These are phyloP conservation scores for Hemithea aestivaria DNA, from an alignment of 2,888 invertebrate species.

Conservation along the genomic window DNA sequence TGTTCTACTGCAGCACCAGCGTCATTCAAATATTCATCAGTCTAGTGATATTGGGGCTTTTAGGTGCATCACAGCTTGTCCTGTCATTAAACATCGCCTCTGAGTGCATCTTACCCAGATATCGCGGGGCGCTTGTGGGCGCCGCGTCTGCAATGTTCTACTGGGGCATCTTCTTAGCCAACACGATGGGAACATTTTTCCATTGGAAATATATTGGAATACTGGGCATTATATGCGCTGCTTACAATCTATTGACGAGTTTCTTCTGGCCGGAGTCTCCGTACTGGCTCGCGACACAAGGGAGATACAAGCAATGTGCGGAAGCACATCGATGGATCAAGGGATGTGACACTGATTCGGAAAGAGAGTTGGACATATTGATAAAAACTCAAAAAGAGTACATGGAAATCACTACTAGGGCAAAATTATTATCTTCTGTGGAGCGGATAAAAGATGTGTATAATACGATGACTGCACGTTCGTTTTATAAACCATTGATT, in stretches of 20 bases:
- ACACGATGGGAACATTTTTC: constrained; percentile 36
- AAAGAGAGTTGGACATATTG: constrained; percentile 36
- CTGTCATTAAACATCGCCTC: constrained; percentile 29
- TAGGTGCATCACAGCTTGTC: neutral
- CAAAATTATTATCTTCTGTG: too few relatives aligned
- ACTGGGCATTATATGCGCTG: constrained; percentile 22
- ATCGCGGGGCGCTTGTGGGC: constrained; percentile 37
- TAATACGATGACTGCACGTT: constrained; percentile 6
- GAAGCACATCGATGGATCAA: constrained; percentile 39
- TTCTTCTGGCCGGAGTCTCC: constrained; percentile 40
- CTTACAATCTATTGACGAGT: constrained; percentile 21
- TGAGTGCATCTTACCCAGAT: constrained; percentile 37
- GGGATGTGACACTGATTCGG: constrained; percentile 33
- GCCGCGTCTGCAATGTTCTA: constrained; percentile 32
- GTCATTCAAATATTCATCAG: constrained; percentile 31
- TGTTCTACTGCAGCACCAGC: constrained; percentile 29
- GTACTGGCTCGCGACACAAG: constrained; percentile 44
- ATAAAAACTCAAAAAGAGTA: constrained; percentile 28
- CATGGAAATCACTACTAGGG: too few relatives aligned
- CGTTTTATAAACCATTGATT: constrained; percentile 40
- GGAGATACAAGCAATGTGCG: constrained; percentile 36
- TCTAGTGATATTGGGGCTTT: constrained; percentile 17
- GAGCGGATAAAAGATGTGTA: too few relatives aligned
- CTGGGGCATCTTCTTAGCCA: constrained; percentile 37
- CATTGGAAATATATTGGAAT: constrained; percentile 35